Conservation (phyloP, 2,888 invertebrate species). For the Aricia artaxerxes region DNA sequence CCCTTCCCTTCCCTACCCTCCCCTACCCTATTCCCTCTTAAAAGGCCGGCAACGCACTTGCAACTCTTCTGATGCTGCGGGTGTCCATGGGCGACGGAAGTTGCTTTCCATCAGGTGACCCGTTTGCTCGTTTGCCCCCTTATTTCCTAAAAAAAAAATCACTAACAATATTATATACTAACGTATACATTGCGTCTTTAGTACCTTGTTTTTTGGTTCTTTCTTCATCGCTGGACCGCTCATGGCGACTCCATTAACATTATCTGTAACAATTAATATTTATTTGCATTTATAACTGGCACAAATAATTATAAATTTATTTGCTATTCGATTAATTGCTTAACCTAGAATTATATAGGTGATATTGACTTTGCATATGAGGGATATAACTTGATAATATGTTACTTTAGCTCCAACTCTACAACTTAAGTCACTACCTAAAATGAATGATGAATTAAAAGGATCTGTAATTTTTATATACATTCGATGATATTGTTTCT, state of each 20-base stretch:
- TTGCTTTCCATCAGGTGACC: too few relatives aligned
- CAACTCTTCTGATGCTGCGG: too few relatives aligned
- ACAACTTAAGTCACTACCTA: neutral
- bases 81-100: too few relatives aligned
- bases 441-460: neutral
- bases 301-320: neutral
- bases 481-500: too few relatives aligned
- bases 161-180: too few relatives aligned
- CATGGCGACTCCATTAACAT: neutral
- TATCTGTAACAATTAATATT: conserved; percentile 2
- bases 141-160: too few relatives aligned
- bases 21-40: too few relatives aligned
- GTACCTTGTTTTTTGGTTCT: neutral
- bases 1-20: too few relatives aligned
- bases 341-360: neutral
- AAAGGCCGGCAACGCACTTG: too few relatives aligned
- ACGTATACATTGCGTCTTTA: neutral
- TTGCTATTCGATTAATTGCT: neutral
- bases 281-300: conserved; percentile 15
- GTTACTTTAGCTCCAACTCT: neutral
- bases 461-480: too few relatives aligned
- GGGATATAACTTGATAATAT: neutral
- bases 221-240: conserved; percentile 5
- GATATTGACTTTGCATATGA: neutral
- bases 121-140: too few relatives aligned